A percentile compares a stretch with the other conserved stretches of the same genome.
Evolutionary conservation across 2,888 invertebrate species (phyloP).

Genomic region (Latrodectus elegans): DNA sequence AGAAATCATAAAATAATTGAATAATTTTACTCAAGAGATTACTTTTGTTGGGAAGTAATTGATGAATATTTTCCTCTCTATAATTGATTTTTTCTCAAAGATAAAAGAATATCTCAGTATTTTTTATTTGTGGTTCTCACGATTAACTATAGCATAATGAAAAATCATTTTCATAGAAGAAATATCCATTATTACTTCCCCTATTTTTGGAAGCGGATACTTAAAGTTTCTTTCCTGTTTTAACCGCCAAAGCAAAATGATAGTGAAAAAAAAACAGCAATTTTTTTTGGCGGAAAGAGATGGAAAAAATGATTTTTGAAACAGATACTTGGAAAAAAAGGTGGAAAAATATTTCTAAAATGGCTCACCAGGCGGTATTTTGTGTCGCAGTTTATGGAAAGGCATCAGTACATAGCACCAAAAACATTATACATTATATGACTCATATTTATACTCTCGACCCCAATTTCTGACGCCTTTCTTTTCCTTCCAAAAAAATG

Average conservation of each 20-base stretch:
- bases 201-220: conserved; percentile 5
- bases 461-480: conserved; percentile 48
- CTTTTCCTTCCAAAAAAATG: background rate
- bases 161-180: background rate
- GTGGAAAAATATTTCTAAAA: conserved; percentile 41
- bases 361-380: conserved; percentile 48
- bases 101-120: background rate
- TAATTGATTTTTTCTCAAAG: background rate
- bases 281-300: conserved; percentile 1
- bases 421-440: conserved; percentile 26
- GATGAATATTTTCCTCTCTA: background rate
- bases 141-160: background rate
- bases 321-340: conserved; percentile 40
- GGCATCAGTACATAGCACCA: conserved; percentile 4
- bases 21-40: too few species aligned
- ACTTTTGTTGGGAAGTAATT: background rate
- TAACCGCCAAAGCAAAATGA: conserved; percentile 19
- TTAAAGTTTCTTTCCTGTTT: conserved; percentile 24
- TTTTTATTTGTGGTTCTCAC: background rate
- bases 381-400: conserved; percentile 34
- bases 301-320: conserved; percentile 43
- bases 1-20: too few species aligned
- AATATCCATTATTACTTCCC: conserved; percentile 45
- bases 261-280: background rate
- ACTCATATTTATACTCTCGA: conserved; percentile 28